Base-by-base conservation (phyloP, 2,797 vertebrate species). In the Sphaeramia orbicularis region DNA sequence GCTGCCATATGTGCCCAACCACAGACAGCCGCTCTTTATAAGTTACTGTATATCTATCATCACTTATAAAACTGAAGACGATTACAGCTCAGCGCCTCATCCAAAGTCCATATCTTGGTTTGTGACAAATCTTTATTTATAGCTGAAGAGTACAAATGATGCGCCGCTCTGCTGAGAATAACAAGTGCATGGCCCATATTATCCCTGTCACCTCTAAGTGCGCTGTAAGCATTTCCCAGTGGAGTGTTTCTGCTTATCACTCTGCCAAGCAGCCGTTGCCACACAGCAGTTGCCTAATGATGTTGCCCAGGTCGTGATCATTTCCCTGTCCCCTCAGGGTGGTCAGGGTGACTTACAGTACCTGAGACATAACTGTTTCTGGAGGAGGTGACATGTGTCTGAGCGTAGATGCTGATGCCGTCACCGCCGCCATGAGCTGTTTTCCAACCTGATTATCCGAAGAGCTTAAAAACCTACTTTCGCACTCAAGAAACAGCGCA, bases 211-310 rank as follows among this genome's bases (percentile, higher is more conserved):
- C 76, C 77, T 68, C 53, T 43, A 64, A 79, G 79, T 84, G 81
- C 78, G 55, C 65, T 70, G 77, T 74, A 78, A 86, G 83, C 85
- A 48, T 83, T 79, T 76, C 79, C 81, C 80, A 4, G 32, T 47
- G 41, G 76, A 80, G 67, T 67, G 54, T 69, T 84, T 64, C 70
- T 71, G 66, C 85, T 80, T 73, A 78, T 86, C 83, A 71, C 66
- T 55, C 65, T 58, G 73, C 73, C 63, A 8, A 45, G 42, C 64
- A 75, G 57, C 57, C 15, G 54, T 64, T 77, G 72, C 70, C 68
- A 41, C 84, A 73, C 68, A 74, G 80, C 82, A 55, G 60, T 43
- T 18, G 59, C 76, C 84, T 91, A 90, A 91, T 89, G 88, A 92
- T 87, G 86, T 78, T 71, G 77, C 72, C 65, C 14, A 1, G 72